Percentiles rank a stretch among this genome's conserved stretches.
Evolutionary conservation across 1,140 invertebrate genomes (phyloP).

Genomic region (Periplaneta americana): DNA sequence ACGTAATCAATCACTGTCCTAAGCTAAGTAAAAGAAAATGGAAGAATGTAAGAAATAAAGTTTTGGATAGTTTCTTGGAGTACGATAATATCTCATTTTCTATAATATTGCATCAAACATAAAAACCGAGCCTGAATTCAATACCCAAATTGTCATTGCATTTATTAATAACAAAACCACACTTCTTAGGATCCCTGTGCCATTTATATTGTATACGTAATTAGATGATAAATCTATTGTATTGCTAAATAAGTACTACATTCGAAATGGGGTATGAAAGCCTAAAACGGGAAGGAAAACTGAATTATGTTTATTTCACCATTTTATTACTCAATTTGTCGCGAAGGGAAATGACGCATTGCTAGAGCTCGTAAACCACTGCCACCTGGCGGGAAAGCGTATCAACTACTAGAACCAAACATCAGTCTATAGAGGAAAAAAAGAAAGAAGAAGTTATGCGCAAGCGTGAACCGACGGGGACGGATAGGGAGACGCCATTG

Average conservation of each 20-base stretch:
- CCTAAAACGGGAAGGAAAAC: background rate
- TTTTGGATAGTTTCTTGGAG: background rate
- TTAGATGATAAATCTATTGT: background rate
- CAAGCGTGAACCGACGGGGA: background rate
- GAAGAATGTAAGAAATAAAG: background rate
- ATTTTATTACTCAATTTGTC: background rate
- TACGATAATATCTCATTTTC: background rate
- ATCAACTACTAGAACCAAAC: background rate
- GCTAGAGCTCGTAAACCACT: background rate
- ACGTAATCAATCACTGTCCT: slow-evolving; percentile 6
- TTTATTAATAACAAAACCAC: background rate
- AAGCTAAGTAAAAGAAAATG: background rate
- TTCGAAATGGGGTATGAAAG: background rate
- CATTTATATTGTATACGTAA: background rate
- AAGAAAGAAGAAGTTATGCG: background rate
- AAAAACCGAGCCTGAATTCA: too few relatives aligned
- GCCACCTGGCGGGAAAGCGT: background rate
- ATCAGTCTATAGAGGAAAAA: background rate
- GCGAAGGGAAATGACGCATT: background rate
- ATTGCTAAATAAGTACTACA: background rate
- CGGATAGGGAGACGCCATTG: background rate
- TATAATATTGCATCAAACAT: background rate
- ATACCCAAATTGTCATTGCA: background rate
- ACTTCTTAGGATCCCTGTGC: background rate
- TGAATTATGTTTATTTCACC: background rate